Percentiles rank a stretch among this genome's conserved stretches.
Evolutionary conservation across 2,797 vertebrate genomes (phyloP).

Genomic region (Gymnocypris eckloni): DNA sequence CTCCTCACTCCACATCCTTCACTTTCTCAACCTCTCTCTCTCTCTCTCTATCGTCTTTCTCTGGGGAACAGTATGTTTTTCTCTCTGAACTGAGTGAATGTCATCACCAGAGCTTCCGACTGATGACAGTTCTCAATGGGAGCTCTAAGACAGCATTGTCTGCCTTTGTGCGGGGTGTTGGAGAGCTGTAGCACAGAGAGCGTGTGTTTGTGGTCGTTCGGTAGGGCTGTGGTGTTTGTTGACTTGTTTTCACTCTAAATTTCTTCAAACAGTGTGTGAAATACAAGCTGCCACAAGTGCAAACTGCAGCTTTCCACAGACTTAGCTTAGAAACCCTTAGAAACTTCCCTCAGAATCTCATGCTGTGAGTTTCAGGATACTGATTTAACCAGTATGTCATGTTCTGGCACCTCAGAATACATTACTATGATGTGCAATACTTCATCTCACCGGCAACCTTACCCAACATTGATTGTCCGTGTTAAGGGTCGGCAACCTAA

Average conservation of each 20-base stretch:
- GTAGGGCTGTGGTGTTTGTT: constrained; percentile 55
- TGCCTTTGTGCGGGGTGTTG: constrained; percentile 18
- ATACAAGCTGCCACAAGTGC: constrained; percentile 53
- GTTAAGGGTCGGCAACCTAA: not conserved
- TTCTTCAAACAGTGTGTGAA: constrained; percentile 51
- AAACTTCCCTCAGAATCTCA: not conserved
- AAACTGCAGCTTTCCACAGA: constrained; percentile 11
- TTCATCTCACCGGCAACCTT: not conserved
- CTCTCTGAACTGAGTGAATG: constrained; percentile 46
- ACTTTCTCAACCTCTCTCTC: constrained; percentile 47
- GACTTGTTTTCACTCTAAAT: constrained; percentile 46
- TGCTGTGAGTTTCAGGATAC: not conserved
- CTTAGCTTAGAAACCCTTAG: not conserved
- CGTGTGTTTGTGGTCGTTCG: constrained; percentile 7
- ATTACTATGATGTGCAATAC: not conserved
- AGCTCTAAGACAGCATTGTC: constrained; percentile 51
- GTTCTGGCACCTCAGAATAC: not conserved
- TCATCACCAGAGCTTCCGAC: constrained; percentile 52
- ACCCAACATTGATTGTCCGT: not conserved
- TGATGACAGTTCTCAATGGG: constrained; percentile 54
- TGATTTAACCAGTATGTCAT: not conserved
- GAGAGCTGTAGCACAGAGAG: constrained; percentile 6
- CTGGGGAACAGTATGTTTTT: constrained; percentile 57
- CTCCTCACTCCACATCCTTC: constrained; percentile 56
- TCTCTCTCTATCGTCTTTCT: constrained; percentile 51